These are phyloP conservation scores for Thaumatotibia leucotreta DNA, from an alignment of 1,140 invertebrate genomes.

Conservation along the genomic window DNA sequence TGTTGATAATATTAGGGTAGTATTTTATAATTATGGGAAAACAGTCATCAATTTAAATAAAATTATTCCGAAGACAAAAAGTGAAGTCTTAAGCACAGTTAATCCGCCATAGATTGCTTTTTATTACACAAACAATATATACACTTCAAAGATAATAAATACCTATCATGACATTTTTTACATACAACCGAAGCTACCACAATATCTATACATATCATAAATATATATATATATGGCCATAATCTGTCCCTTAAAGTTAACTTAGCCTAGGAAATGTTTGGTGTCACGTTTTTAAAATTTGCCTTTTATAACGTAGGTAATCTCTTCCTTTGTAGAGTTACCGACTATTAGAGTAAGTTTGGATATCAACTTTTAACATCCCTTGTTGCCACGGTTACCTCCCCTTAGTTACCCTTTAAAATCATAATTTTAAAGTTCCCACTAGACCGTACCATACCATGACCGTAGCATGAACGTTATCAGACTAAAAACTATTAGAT, in stretches of 20 bases:
- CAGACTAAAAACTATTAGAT: no score
- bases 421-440: no score
- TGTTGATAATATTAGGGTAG: no score
- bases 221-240: constrained; percentile 10
- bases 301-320: background rate
- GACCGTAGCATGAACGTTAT: no score
- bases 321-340: background rate
- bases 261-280: constrained; percentile 6
- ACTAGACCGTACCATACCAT: no score
- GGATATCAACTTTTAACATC: no score
- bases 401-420: no score
- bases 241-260: background rate
- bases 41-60: background rate
- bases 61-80: background rate
- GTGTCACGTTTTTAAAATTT: background rate
- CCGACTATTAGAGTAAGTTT: no score
- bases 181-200: background rate
- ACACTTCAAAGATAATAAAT: background rate
- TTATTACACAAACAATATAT: background rate
- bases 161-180: background rate
- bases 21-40: no score
- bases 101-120: background rate
- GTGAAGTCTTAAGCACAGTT: background rate
- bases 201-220: background rate
- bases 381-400: no score